Conservation (phyloP, 2,888 invertebrate genomes). For the Amaurobius ferox region DNA sequence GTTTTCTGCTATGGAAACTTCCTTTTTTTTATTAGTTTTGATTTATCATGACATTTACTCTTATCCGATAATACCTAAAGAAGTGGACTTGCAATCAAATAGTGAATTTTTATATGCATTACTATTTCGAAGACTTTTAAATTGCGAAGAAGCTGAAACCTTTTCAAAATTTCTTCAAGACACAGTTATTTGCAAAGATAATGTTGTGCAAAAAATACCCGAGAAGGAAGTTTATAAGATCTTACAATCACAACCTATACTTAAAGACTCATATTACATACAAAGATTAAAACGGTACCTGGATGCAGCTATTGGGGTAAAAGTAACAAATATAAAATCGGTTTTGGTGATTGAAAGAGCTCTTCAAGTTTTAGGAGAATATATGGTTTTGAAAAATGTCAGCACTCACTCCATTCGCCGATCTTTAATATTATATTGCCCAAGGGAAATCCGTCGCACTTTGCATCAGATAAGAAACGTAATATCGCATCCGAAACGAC, state of each 20-base stretch:
- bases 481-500: not conserved
- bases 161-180: not conserved
- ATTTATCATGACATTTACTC: not conserved
- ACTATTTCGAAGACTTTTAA: not conserved
- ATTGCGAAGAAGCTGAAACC: not conserved
- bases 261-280: slow-evolving; percentile 23
- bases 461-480: not conserved
- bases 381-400: slow-evolving; percentile 17
- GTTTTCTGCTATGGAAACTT: not conserved
- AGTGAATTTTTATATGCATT: not conserved
- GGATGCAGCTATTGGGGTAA: slow-evolving; percentile 3
- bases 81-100: not conserved
- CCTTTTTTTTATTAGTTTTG: not conserved
- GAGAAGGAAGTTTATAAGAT: not conserved
- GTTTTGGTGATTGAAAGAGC: slow-evolving; percentile 30
- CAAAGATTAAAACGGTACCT: slow-evolving; percentile 27
- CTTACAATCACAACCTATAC: slow-evolving; percentile 15
- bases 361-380: slow-evolving; percentile 44
- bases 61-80: too few species aligned
- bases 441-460: not conserved
- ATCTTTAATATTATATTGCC: slow-evolving; percentile 1
- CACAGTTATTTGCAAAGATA: not conserved
- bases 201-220: not conserved
- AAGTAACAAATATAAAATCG: not conserved
- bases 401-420: slow-evolving; percentile 23